phyloP scores from a whole-genome alignment of 2,888 invertebrate genomes.

The Belgica antarctica region DNA sequence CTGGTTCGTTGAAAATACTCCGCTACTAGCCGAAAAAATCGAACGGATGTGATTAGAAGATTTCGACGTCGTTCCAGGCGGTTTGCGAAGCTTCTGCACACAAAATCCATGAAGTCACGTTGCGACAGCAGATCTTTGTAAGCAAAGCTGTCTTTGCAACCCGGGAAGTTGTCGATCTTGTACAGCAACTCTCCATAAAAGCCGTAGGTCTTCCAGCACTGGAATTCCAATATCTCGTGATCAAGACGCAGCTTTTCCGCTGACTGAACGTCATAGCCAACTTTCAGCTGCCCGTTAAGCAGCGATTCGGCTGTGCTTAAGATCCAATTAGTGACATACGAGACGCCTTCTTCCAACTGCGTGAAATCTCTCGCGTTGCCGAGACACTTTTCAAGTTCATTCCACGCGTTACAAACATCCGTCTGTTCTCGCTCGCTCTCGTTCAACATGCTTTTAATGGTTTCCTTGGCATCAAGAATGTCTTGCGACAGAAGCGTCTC shows the following conservation, averaged over 20 bases:
- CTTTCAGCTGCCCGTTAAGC: slow-evolving; percentile 67
- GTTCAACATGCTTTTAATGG: slow-evolving; percentile 60
- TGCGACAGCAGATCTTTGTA: slow-evolving; percentile 68
- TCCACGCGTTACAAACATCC: slow-evolving; percentile 62
- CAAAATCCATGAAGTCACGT: slow-evolving; percentile 78
- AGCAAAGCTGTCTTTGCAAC: slow-evolving; percentile 53
- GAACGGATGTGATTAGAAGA: slow-evolving; percentile 69
- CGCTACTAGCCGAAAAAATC: slow-evolving; percentile 72
- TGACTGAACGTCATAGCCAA: slow-evolving; percentile 70
- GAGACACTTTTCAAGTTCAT: slow-evolving; percentile 60
- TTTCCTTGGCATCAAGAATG: slow-evolving; percentile 60
- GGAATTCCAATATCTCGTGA: slow-evolving; percentile 72
- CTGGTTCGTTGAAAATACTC: slow-evolving; percentile 69
- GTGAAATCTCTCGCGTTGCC: slow-evolving; percentile 62
- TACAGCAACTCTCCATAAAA: slow-evolving; percentile 75
- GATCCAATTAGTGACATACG: slow-evolving; percentile 76
- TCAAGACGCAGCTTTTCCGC: slow-evolving; percentile 70
- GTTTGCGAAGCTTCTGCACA: slow-evolving; percentile 73
- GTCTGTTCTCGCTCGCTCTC: slow-evolving; percentile 62
- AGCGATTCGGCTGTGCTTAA: slow-evolving; percentile 72
- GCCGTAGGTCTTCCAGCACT: slow-evolving; percentile 76
- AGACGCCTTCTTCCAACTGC: slow-evolving; percentile 63
- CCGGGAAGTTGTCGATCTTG: slow-evolving; percentile 62
- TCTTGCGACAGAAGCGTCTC: slow-evolving; percentile 59
- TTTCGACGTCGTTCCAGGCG: slow-evolving; percentile 71